Evolutionary conservation across 2,888 invertebrate genomes (phyloP).

Genomic region (Leistus spinibarbis): DNA sequence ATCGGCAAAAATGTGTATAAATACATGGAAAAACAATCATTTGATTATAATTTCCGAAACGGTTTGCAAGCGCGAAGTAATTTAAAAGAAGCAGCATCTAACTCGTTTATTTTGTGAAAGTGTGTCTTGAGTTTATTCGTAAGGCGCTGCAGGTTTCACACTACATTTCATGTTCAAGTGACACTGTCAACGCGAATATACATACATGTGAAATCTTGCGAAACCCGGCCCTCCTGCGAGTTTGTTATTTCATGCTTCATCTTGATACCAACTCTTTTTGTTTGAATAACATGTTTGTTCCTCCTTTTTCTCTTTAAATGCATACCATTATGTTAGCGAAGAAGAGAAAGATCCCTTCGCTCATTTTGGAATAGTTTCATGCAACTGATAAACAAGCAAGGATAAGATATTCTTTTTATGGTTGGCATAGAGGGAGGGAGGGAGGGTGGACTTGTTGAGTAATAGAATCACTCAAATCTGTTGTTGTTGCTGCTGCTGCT

Average conservation of each 20-base stretch:
- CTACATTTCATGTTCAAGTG: background rate
- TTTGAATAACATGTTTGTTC: too few species aligned
- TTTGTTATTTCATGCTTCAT: background rate
- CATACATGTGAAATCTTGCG: background rate
- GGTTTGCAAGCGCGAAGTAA: too few species aligned
- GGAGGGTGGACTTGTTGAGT: background rate
- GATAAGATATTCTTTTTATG: too few species aligned
- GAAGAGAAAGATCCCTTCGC: too few species aligned
- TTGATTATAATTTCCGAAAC: too few species aligned
- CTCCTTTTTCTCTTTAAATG: too few species aligned
- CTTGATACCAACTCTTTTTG: background rate
- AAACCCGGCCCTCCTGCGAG: background rate
- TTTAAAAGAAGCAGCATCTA: background rate
- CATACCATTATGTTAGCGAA: too few species aligned
- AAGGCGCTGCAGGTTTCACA: background rate
- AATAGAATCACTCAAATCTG: constrained; percentile 1
- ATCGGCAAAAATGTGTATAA: too few species aligned
- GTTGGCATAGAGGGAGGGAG: too few species aligned
- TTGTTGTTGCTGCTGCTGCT: background rate
- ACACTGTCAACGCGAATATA: background rate
- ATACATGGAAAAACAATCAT: too few species aligned
- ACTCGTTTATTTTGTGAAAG: background rate
- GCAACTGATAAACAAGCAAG: background rate
- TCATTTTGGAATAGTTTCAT: background rate
- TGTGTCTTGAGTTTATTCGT: background rate